Base-by-base conservation (phyloP, 2,113 vertebrate genomes). In the Nothoprocta perdicaria region DNA sequence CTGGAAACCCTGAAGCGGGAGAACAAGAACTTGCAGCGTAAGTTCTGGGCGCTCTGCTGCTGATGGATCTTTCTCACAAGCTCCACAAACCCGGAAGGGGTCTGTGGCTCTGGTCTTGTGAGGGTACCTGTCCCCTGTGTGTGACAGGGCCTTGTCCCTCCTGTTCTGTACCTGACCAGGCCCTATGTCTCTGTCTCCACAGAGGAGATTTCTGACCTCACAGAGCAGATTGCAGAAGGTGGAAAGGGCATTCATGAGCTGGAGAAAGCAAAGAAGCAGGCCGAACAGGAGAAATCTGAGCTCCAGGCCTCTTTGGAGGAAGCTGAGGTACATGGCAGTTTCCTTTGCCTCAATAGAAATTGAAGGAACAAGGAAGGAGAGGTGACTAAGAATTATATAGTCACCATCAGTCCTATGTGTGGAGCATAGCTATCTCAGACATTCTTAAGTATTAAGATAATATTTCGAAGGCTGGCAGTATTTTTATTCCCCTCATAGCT, bases 21-120 rank as follows among this genome's bases (percentile, higher is more conserved):
- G 93, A 98, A 98, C 84, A 98, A 98, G 97, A 98, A 98, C 84
- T 88, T 98, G 88, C 98, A 98, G 88, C 98, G 98, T 98, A 94
- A 96, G 97, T 93, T 6, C 43, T 55, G 21, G 35, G 14, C 29
- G 35, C 45, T 38, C 73, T 57, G 50, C 38, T 58, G 53, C 69
- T 72, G 63, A 4, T 21, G 27, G 58, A 45, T 17, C 38, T 65
- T 57, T 81, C 75, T 14, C 9, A 8, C 63, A 21, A 18, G 43
- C 40, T 12, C 33, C 43, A n/a, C 33, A 21, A 15, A 7, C 18
- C 31, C 15, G 2, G 3, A 5, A 35, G 4, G 58, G n/a, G 9
- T n/a, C 21, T 40, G 24, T 31, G 31, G 8, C n/a, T 12, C 26
- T 12, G 33, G 12, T 12, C 11, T 2, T 4, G 8, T 19, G 19